Evolutionary conservation across 2,888 invertebrate genomes (phyloP).

Genomic region (Herminia tarsipennalis): DNA sequence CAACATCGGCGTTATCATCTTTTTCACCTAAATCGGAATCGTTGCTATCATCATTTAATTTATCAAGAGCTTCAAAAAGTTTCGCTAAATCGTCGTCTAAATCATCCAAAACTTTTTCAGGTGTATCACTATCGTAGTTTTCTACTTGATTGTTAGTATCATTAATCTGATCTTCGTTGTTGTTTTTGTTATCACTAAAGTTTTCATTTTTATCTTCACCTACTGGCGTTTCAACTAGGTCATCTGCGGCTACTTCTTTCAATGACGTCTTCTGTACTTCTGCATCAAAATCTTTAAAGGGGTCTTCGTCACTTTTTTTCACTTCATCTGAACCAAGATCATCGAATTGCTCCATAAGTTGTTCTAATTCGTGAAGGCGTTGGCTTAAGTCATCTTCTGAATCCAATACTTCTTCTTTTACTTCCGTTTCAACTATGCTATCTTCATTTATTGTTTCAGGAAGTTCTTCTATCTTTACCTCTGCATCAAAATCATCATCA

Average conservation of each 20-base stretch:
- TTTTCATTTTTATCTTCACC: too few relatives aligned
- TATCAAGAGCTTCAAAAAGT: constrained; percentile 58
- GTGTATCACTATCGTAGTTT: constrained; percentile 44
- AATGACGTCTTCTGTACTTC: too few relatives aligned
- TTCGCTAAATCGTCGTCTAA: constrained; percentile 62
- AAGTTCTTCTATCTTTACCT: not conserved
- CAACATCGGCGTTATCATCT: constrained; percentile 18
- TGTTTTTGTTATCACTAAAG: too few relatives aligned
- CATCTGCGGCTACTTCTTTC: too few relatives aligned
- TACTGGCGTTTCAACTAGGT: too few relatives aligned
- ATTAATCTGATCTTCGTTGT: too few relatives aligned
- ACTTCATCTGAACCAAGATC: not conserved
- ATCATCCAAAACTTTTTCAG: constrained; percentile 56
- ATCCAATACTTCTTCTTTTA: constrained; percentile 16
- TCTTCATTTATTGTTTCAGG: not conserved
- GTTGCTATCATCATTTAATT: constrained; percentile 51
- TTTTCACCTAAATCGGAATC: constrained; percentile 24
- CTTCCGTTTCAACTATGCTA: not conserved
- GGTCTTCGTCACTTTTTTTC: not conserved
- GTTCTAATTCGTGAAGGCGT: too few relatives aligned
- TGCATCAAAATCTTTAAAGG: too few relatives aligned
- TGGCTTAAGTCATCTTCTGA: too few relatives aligned
- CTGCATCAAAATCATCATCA: too few relatives aligned
- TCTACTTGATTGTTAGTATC: too few relatives aligned
- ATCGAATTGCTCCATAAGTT: too few relatives aligned